Evolutionary conservation across 2,113 vertebrate species (phyloP).

Genomic region (Corythornis vintsioides): DNA sequence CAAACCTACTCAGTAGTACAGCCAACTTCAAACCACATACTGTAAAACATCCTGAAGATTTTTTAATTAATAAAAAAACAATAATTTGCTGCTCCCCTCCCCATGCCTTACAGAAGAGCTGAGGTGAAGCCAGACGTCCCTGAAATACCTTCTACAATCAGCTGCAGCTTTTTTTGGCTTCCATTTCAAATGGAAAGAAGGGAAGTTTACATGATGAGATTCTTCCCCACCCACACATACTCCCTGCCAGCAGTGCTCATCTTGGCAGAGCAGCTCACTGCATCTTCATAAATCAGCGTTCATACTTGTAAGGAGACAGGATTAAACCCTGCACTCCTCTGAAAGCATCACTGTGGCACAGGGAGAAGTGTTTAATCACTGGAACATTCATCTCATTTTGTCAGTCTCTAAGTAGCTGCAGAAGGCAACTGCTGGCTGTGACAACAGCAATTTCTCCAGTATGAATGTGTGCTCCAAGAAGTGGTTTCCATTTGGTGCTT

Average conservation of each 20-base stretch:
- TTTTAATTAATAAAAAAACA: too few relatives aligned
- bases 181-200: neutral
- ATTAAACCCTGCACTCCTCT: neutral
- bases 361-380: neutral
- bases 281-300: neutral
- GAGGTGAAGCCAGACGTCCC: neutral
- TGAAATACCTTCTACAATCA: neutral
- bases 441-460: neutral
- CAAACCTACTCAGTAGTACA: neutral
- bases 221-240: neutral
- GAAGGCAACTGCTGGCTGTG: neutral
- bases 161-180: neutral
- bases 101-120: neutral
- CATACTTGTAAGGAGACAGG: neutral
- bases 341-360: neutral
- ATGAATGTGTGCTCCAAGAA: neutral
- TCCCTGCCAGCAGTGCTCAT: neutral
- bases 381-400: neutral
- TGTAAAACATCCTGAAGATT: neutral
- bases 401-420: neutral
- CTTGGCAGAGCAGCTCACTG: neutral
- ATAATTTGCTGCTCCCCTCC: accelerated
- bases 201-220: neutral
- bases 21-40: neutral
- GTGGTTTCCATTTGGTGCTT: neutral